phyloP scores from a whole-genome alignment of 2,113 vertebrate species.

The Pangasianodon hypophthalmus region DNA sequence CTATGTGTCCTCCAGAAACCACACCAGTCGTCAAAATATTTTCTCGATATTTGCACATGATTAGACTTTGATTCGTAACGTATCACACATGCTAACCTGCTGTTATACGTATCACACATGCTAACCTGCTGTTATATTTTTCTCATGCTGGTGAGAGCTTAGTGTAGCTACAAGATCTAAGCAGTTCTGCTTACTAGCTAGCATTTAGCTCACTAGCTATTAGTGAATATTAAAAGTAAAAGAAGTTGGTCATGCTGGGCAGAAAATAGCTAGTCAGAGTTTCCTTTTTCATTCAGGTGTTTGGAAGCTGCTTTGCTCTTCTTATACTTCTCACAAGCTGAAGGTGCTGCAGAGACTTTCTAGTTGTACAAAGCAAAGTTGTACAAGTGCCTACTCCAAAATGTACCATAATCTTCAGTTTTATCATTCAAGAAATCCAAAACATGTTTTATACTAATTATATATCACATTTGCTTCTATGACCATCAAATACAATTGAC shows the following conservation, averaged over 20 bases:
- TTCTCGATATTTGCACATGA: not conserved
- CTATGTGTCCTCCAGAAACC: not conserved
- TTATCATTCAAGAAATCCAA: not conserved
- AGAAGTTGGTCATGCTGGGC: not conserved
- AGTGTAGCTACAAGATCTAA: not conserved
- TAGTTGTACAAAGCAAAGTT: too few relatives aligned
- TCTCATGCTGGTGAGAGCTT: not conserved
- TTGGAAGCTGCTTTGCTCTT: not conserved
- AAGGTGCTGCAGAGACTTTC: too few relatives aligned
- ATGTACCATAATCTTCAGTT: not conserved
- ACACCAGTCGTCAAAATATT: not conserved
- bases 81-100: not conserved
- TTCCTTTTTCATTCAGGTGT: not conserved
- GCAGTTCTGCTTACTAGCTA: not conserved
- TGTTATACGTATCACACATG: not conserved
- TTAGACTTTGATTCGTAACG: not conserved
- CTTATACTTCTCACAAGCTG: not conserved
- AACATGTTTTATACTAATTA: not conserved
- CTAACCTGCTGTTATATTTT: not conserved
- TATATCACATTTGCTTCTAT: not conserved
- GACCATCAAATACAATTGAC: not conserved
- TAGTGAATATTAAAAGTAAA: not conserved
- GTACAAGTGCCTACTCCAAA: too few relatives aligned
- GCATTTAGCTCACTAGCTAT: not conserved
- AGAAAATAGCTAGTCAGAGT: not conserved